Conservation (phyloP, 2,113 vertebrate genomes). For the Beaufortia kweichowensis region DNA sequence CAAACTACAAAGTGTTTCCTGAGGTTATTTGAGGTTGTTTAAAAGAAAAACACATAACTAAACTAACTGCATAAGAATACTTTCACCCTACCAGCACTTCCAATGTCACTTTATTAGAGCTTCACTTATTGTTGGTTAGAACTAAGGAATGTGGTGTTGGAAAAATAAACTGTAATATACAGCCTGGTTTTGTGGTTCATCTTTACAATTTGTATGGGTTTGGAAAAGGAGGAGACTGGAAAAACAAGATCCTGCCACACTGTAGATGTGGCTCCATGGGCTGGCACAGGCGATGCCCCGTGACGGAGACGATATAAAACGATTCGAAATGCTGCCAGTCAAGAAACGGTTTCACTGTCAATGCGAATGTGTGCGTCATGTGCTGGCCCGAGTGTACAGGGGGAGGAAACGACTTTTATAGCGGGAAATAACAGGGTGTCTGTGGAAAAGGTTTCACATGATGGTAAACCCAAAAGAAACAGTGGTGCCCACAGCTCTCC, state of each 20-base stretch:
- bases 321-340: background rate
- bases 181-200: constrained; percentile 57
- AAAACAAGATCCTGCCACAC: constrained; percentile 7
- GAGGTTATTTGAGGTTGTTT: constrained; percentile 37
- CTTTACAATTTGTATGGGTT: constrained; percentile 46
- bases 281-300: background rate
- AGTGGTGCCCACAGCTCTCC: background rate
- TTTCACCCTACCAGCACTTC: constrained; percentile 14
- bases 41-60: background rate
- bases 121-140: constrained; percentile 50
- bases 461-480: background rate
- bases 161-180: constrained; percentile 51
- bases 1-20: background rate
- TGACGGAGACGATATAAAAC: too few relatives aligned
- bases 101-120: constrained; percentile 52
- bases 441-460: constrained; percentile 18
- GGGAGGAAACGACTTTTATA: background rate
- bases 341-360: background rate
- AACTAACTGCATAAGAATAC: constrained; percentile 22
- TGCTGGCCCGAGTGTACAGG: background rate
- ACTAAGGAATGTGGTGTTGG: constrained; percentile 42
- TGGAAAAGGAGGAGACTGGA: constrained; percentile 52
- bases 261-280: background rate
- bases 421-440: background rate
- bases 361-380: background rate